Base-by-base conservation (phyloP, 2,113 vertebrate genomes). In the Oncorhynchus gorbuscha region DNA sequence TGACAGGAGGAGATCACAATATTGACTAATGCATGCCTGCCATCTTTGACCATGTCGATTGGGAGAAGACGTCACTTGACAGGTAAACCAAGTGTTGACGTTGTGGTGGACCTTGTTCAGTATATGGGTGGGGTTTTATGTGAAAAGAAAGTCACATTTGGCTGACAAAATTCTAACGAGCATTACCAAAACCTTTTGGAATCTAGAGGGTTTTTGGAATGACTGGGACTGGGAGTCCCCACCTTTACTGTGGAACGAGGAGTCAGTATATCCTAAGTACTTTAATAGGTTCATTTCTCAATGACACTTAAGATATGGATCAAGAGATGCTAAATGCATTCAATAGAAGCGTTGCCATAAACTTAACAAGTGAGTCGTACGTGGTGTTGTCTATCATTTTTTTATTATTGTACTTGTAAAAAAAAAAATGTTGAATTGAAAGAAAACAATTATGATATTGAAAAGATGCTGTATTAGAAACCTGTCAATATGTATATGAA, bases 401-500 rank as follows among this genome's bases (percentile, higher is more conserved):
- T 94, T 90, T 93, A 92, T 92, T 91, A 87, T 92, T 92, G 89
- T 85, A 86, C 65, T 67, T 11, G 24, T 28, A 66, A 91, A 90
- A 90, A 87, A 85, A 86, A 80, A 75, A 3, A 3, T 69, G 75
- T 71, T 71, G 71, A 86, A 62, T 80, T 82, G 72, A 84, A 86
- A 90, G 83, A 87, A 86, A 83, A 90, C 86, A 86, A 89, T 90
- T 82, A 92, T 90, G 90, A 87, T 91, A 91, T 92, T 84, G 88
- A 84, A 92, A 89, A 84, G 90, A 90, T 91, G 91, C 92, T 93
- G 92, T 92, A 92, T 90, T 91, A 92, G 90, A 92, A 89, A 90
- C 81, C 81, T 94, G 93, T 94, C 89, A 82, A 92, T 92, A 92
- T 94, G 93, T 92, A 92, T 93, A 93, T 93, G 92, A 93, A 92